phyloP scores from a whole-genome alignment of 2,113 vertebrate species.

The Ameiurus melas region DNA sequence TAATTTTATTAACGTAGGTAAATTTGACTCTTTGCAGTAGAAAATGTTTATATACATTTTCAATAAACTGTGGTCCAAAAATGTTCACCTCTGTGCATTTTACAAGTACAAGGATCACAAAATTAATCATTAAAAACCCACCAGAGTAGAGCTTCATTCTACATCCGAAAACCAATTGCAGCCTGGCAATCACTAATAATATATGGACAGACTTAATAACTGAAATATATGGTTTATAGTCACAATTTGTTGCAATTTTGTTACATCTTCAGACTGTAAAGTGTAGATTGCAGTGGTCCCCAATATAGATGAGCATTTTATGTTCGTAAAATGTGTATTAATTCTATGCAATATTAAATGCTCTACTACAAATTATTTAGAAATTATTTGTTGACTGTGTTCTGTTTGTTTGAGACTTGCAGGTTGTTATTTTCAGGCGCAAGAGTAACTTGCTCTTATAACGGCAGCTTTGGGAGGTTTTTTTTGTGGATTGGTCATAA shows the following conservation, averaged over 20 bases:
- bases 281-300: background rate
- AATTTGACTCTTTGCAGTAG: background rate
- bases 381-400: background rate
- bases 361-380: background rate
- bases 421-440: background rate
- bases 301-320: background rate
- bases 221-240: background rate
- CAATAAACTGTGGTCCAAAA: no score
- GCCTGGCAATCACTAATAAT: background rate
- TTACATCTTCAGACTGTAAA: background rate
- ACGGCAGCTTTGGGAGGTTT: background rate
- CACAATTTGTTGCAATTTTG: background rate
- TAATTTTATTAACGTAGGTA: background rate
- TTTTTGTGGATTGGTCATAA: background rate
- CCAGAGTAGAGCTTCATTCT: no score
- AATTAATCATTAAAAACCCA: no score
- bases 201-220: background rate
- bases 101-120: no score
- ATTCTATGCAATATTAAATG: background rate
- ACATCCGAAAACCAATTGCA: no score
- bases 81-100: no score
- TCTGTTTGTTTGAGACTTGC: background rate
- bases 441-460: background rate
- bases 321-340: background rate
- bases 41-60: background rate